Percentiles rank a stretch among this genome's conserved stretches.
These are phyloP conservation scores for Calephelis perditalis DNA, from an alignment of 2,888 invertebrate genomes.

Conservation along the genomic window DNA sequence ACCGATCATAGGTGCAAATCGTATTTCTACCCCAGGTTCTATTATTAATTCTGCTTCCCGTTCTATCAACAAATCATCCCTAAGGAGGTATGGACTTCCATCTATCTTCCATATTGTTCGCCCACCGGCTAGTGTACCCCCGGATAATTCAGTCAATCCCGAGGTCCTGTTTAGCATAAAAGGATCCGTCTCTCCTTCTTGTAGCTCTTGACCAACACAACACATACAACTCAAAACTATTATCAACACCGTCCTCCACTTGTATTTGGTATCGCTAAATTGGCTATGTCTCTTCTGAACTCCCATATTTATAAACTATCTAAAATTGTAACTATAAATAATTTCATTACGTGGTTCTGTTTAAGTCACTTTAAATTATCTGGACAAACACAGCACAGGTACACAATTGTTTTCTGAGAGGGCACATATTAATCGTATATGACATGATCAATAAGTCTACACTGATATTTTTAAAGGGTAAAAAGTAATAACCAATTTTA, in stretches of 20 bases:
- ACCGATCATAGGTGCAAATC: conserved; percentile 95
- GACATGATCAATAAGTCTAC: neutral
- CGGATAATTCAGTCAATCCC: conserved; percentile 78
- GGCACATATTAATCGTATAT: conserved; percentile 9
- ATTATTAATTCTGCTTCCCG: conserved; percentile 88
- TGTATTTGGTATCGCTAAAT: conserved; percentile 73
- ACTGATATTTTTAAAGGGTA: neutral
- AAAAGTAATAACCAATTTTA: neutral
- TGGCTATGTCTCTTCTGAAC: conserved; percentile 72
- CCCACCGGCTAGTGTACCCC: conserved; percentile 80
- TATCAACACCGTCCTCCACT: conserved; percentile 70
- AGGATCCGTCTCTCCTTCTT: conserved; percentile 50
- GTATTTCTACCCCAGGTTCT: conserved; percentile 93
- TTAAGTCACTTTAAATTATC: conserved; percentile 32
- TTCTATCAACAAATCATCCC: conserved; percentile 89
- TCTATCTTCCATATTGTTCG: conserved; percentile 73
- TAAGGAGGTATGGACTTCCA: conserved; percentile 86
- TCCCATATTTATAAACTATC: conserved; percentile 64
- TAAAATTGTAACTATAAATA: conserved; percentile 39
- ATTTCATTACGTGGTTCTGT: conserved; percentile 63
- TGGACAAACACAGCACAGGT: conserved; percentile 51
- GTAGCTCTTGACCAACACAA: conserved; percentile 57
- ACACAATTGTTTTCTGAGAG: conserved; percentile 29
- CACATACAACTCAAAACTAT: conserved; percentile 42
- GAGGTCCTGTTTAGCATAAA: conserved; percentile 62